A percentile compares a stretch with the other conserved stretches of the same genome.
These are phyloP conservation scores for Armadillidium nasatum DNA, from an alignment of 1,140 invertebrate species.

Conservation along the genomic window DNA sequence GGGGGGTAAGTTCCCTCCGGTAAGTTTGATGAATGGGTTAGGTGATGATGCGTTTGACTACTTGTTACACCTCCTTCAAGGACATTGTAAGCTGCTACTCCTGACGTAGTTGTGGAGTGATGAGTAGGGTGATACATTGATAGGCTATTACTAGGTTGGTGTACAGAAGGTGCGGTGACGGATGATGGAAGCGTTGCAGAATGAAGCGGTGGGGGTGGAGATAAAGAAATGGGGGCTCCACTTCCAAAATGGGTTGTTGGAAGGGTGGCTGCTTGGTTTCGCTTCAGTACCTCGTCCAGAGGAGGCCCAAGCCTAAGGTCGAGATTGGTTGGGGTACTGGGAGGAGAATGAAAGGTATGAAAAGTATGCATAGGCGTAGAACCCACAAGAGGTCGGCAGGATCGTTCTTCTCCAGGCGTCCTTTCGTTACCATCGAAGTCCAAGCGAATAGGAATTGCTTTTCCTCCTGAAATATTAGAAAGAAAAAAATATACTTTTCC, in stretches of 20 bases:
- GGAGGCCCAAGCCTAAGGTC: constrained; percentile 23
- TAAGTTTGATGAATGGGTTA: constrained; percentile 21
- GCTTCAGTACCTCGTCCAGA: background rate
- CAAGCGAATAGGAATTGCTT: constrained; percentile 29
- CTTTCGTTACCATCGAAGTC: constrained; percentile 35
- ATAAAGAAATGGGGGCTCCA: background rate
- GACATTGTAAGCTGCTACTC: background rate
- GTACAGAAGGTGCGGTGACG: background rate
- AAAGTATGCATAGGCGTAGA: constrained; percentile 14
- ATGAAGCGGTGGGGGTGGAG: constrained; percentile 16
- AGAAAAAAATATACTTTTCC: no score
- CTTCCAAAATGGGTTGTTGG: background rate
- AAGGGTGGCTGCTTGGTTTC: background rate
- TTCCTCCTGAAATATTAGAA: constrained; percentile 21
- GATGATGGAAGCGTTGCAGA: constrained; percentile 5
- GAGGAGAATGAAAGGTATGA: constrained; percentile 7
- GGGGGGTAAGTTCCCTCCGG: constrained; percentile 23
- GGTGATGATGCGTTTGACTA: constrained; percentile 11
- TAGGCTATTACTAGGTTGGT: background rate
- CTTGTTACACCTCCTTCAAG: background rate
- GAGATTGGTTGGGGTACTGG: constrained; percentile 26
- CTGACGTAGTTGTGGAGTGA: constrained; percentile 19
- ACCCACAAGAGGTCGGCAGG: constrained; percentile 31
- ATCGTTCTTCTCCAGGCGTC: constrained; percentile 34
- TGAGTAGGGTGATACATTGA: background rate